These are phyloP conservation scores for Pithys albifrons DNA, from an alignment of 2,113 vertebrate genomes.

Conservation along the genomic window DNA sequence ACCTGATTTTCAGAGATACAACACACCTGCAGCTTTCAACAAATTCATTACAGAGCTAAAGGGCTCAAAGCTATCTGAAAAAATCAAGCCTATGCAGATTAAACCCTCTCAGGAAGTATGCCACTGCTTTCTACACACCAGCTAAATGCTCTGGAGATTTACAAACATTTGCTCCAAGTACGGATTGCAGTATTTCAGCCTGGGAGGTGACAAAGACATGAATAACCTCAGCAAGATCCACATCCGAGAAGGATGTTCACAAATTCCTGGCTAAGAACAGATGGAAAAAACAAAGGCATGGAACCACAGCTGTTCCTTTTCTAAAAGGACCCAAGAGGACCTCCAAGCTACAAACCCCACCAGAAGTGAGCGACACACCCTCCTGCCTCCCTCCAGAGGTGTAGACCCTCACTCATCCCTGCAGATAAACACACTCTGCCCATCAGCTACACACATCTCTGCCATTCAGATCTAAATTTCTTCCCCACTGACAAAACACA, in stretches of 20 bases:
- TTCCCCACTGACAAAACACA: background rate
- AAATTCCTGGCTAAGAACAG: constrained; percentile 55
- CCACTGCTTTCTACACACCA: constrained; percentile 9
- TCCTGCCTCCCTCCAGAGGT: background rate
- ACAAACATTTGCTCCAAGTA: constrained; percentile 24
- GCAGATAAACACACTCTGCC: background rate
- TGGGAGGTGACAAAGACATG: constrained; percentile 54
- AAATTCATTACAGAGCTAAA: background rate
- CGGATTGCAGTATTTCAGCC: constrained; percentile 28
- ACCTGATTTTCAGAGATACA: constrained; percentile 45
- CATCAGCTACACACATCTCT: accelerated
- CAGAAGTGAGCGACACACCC: background rate
- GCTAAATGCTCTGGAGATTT: background rate
- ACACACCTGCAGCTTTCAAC: constrained; percentile 56
- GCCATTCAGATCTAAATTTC: background rate
- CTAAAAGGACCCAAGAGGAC: constrained; percentile 31
- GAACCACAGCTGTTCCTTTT: constrained; percentile 56
- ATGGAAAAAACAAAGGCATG: constrained; percentile 57
- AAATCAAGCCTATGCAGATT: background rate
- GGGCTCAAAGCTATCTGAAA: constrained; percentile 7
- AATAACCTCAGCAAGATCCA: constrained; percentile 55
- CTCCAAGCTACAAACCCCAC: background rate
- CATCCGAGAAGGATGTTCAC: constrained; percentile 50
- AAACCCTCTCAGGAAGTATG: background rate
- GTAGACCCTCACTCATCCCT: background rate